Conservation (phyloP, 2,888 invertebrate genomes). For the Sminthurides aquaticus region DNA sequence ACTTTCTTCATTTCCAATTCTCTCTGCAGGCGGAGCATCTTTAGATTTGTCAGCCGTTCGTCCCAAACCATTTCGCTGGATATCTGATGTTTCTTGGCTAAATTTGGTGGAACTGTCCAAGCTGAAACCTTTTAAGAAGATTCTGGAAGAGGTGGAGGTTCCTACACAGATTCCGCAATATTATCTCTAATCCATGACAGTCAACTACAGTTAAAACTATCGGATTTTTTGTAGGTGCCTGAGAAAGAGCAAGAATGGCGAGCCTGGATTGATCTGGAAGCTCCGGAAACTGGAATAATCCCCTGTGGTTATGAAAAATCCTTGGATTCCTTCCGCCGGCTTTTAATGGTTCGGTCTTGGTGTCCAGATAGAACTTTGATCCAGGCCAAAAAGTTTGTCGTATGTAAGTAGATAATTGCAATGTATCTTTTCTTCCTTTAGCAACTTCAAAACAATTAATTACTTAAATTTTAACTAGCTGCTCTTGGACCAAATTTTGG, state of each 20-base stretch:
- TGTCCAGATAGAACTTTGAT: conserved; percentile 90
- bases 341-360: conserved; percentile 82
- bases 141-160: conserved; percentile 70
- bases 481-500: conserved; percentile 80
- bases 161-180: too few species aligned
- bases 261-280: conserved; percentile 83
- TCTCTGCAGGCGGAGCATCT: conserved; percentile 67
- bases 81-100: conserved; percentile 90
- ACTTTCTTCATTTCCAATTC: not conserved
- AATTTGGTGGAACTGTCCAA: conserved; percentile 90
- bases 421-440: not conserved
- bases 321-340: conserved; percentile 79
- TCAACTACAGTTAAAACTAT: too few species aligned
- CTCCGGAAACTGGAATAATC: conserved; percentile 81
- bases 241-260: conserved; percentile 82
- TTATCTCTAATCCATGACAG: too few species aligned
- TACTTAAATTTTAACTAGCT: conserved; percentile 50
- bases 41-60: conserved; percentile 84
- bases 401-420: conserved; percentile 60
- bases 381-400: conserved; percentile 83
- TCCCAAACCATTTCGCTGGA: conserved; percentile 90
- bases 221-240: conserved; percentile 58
- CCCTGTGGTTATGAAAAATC: conserved; percentile 80
- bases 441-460: not conserved
- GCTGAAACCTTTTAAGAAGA: conserved; percentile 67